Evolutionary conservation across 2,797 vertebrate genomes (phyloP).

Genomic region (Diglossa cyanea): DNA sequence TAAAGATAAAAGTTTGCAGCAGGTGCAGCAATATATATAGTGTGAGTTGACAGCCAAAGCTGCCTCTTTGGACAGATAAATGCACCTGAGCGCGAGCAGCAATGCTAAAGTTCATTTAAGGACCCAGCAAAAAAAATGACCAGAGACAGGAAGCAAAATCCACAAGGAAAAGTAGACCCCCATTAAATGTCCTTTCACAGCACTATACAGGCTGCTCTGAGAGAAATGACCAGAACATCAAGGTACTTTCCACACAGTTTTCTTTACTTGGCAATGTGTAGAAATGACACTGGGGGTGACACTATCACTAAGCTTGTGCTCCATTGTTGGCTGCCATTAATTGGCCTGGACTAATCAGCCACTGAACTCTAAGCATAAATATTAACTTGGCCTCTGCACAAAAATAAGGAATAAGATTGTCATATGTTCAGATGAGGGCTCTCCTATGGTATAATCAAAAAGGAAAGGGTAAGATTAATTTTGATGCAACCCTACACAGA

Average conservation of each 20-base stretch:
- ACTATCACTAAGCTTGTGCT: neutral
- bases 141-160: neutral
- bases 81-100: neutral
- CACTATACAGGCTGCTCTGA: neutral
- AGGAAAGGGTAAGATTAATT: neutral
- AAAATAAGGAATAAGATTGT: neutral
- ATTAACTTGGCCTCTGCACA: neutral
- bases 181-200: neutral
- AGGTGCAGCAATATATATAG: slow-evolving; percentile 8
- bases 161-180: neutral
- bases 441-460: neutral
- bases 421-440: neutral
- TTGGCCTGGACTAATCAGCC: neutral
- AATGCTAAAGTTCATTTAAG: neutral
- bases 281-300: neutral
- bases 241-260: neutral
- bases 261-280: neutral
- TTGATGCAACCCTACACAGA: neutral
- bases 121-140: neutral
- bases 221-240: neutral
- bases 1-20: slow-evolving; percentile 3
- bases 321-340: neutral
- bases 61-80: neutral
- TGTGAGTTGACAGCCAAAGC: neutral
- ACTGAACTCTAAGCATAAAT: neutral